Percentiles rank a stretch among this genome's conserved stretches.
Conservation (phyloP, 2,113 vertebrate species). For the Puma concolor region DNA sequence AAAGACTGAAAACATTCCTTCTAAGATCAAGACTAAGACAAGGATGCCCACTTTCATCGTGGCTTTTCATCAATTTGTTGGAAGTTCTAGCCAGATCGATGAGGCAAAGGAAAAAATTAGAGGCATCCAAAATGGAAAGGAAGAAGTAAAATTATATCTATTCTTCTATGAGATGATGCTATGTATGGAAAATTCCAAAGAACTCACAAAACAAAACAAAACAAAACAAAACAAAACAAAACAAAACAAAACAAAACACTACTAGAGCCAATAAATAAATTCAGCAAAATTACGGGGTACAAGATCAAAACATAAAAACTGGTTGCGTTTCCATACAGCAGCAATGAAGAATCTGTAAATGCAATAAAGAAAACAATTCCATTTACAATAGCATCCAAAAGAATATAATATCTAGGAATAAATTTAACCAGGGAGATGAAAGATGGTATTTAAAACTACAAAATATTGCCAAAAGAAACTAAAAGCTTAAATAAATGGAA, state of each 20-base stretch:
- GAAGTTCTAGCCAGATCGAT: not conserved
- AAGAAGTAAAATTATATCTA: slow-evolving; percentile 46
- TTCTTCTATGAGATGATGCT: not conserved
- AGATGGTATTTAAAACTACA: slow-evolving; percentile 27
- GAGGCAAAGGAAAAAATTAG: slow-evolving; percentile 9
- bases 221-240: too few species aligned
- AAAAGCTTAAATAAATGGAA: slow-evolving; percentile 8
- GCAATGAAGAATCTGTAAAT: not conserved
- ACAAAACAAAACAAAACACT: not conserved
- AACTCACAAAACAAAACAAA: not conserved
- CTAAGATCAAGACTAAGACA: not conserved
- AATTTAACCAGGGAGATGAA: slow-evolving; percentile 11
- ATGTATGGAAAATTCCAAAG: not conserved
- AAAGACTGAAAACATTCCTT: slow-evolving; percentile 24
- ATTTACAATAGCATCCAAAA: not conserved
- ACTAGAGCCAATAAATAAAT: not conserved
- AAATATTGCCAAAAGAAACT: slow-evolving; percentile 25
- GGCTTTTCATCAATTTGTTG: not conserved
- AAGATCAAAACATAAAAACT: not conserved
- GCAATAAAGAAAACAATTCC: not conserved
- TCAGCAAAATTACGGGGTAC: not conserved
- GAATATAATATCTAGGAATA: slow-evolving; percentile 17
- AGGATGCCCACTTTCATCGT: not conserved
- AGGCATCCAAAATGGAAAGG: not conserved
- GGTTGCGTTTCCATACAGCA: not conserved